These are phyloP conservation scores for Lithobates sylvaticus DNA, from an alignment of 2,797 vertebrate species.

Conservation along the genomic window DNA sequence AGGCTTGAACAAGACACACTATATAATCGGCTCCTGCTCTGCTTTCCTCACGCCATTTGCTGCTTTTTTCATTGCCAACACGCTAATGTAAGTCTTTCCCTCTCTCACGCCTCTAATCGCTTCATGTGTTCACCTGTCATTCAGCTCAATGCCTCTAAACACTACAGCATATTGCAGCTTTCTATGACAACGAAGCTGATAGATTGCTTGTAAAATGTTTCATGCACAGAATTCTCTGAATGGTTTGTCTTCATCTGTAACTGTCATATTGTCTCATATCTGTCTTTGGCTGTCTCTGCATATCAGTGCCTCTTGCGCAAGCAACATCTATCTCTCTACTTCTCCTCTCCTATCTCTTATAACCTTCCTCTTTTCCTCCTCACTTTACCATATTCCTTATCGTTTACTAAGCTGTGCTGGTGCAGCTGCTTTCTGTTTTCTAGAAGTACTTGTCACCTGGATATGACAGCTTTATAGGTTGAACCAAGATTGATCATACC, in stretches of 20 bases:
- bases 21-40: constrained; percentile 29
- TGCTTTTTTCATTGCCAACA: constrained; percentile 34
- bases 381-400: not conserved
- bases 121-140: constrained; percentile 24
- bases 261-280: constrained; percentile 50
- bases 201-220: constrained; percentile 21
- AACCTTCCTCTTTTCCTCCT: not conserved
- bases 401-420: not conserved
- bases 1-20: constrained; percentile 5
- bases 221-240: constrained; percentile 34
- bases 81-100: not conserved
- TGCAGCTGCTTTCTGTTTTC: not conserved
- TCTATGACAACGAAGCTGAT: constrained; percentile 32
- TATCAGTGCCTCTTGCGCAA: constrained; percentile 38
- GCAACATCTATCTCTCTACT: constrained; percentile 14
- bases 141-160: constrained; percentile 49
- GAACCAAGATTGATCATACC: not conserved
- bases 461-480: not conserved
- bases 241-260: constrained; percentile 45
- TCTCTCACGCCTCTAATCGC: constrained; percentile 8
- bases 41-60: constrained; percentile 41
- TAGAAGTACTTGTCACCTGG: not conserved
- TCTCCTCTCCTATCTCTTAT: not conserved
- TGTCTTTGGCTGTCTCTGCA: constrained; percentile 56
- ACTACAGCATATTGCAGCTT: constrained; percentile 24